Evolutionary conservation across 2,113 vertebrate species (phyloP).

Genomic region (Monarcha castaneiventris): DNA sequence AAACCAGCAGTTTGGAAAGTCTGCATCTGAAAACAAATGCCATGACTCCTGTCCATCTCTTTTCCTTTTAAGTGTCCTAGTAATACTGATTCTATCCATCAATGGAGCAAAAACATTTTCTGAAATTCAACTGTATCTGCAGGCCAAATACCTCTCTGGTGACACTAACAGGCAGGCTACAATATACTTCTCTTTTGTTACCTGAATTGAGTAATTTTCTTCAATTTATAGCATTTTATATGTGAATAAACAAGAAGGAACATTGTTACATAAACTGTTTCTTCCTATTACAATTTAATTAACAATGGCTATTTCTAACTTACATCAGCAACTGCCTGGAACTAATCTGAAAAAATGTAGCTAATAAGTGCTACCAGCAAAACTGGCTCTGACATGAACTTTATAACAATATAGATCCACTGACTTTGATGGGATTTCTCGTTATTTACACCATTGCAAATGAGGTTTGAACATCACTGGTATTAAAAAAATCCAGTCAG

Average conservation of each 20-base stretch:
- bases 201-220: not conserved
- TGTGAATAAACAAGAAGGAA: not conserved
- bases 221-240: not conserved
- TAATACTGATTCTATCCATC: not conserved
- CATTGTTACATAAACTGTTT: not conserved
- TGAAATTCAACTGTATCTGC: not conserved
- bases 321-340: not conserved
- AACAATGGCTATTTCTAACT: not conserved
- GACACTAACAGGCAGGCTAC: not conserved
- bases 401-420: not conserved
- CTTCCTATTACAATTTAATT: not conserved
- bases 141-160: not conserved
- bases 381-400: not conserved
- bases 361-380: not conserved
- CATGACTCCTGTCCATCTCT: not conserved
- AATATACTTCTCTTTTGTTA: not conserved
- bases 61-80: not conserved
- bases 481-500: not conserved
- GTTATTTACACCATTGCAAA: not conserved
- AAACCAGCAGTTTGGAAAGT: not conserved
- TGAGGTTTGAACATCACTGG: not conserved
- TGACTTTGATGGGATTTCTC: not conserved
- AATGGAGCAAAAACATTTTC: not conserved
- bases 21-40: not conserved
- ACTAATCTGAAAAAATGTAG: not conserved